Base-by-base conservation (phyloP, 2,113 vertebrate genomes). In the Pygoscelis antarcticus region DNA sequence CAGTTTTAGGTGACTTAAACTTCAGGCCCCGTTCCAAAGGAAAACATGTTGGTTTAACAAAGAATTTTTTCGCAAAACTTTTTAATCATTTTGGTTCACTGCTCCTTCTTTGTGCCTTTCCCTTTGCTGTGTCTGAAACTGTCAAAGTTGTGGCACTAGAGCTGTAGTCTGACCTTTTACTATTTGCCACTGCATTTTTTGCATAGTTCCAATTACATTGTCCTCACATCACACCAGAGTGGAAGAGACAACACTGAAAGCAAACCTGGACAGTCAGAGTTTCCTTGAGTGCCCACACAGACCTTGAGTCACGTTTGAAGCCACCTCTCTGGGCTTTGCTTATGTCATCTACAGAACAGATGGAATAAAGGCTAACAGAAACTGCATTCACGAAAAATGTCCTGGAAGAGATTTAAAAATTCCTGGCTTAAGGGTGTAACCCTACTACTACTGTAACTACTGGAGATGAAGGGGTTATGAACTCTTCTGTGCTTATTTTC, bases 1-100 rank as follows among this genome's bases (percentile, higher is more conserved):
- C 34, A 62, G 11, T 88, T 86, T 92, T 83, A 96, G 88, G 90
- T 94, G 96, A 93, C 55, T 83, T 90, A 86, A 94, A 83, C 40
- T 58, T 80, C 62, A 65, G 83, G 64, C 46, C 29, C 23, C 26
- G 11, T 36, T 96, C 85, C 85, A 93, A 58, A 90, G 47, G 18
- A 87, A 90, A 94, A 61, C 22, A 66, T 80, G 52, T 87, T 80
- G 62, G 26, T 88, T 95, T 46, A 62, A 79, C 78, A 68, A 94
- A 74, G 30, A 38, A 11, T 76, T 81, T 69, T 80, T 87, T 82
- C 96, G 25, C 40, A 76, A 90, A 85, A 76, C 9, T 40, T 84
- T 57, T 83, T 5, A 38, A 84, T 82, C 52, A 25, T 71, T 81
- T 83, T 79, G 36, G 51, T 36, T 52, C 23, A 15, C 38, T 81